A percentile compares a stretch with the other conserved stretches of the same genome.
phyloP scores from a whole-genome alignment of 2,797 vertebrate genomes.

The Gymnoscopelus microlampas region DNA sequence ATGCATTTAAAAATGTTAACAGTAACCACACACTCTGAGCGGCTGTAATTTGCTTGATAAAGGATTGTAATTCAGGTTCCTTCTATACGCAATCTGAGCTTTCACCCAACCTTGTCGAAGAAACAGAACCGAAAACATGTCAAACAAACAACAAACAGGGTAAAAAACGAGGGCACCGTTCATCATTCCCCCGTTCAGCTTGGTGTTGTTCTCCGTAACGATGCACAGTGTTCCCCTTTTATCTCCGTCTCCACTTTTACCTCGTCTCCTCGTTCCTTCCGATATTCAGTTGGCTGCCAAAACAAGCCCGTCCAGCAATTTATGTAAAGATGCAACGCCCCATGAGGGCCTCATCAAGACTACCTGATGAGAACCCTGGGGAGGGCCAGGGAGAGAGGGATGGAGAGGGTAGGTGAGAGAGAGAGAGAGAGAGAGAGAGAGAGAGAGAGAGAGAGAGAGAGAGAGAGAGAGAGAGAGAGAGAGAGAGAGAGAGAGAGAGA shows the following conservation, averaged over 20 bases:
- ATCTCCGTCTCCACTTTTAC: slow-evolving; percentile 47
- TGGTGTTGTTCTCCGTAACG: slow-evolving; percentile 47
- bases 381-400: slow-evolving; percentile 38
- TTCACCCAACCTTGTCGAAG: slow-evolving; percentile 40
- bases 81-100: no score
- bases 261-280: slow-evolving; percentile 50
- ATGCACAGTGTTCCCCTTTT: slow-evolving; percentile 43
- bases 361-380: slow-evolving; percentile 75
- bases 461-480: slow-evolving; percentile 20
- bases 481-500: slow-evolving; percentile 20
- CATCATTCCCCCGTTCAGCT: slow-evolving; percentile 58
- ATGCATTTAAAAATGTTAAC: no score
- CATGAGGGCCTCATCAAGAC: slow-evolving; percentile 64
- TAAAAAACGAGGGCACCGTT: slow-evolving; percentile 52
- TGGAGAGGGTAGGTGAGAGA: neutral
- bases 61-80: no score
- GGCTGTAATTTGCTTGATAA: no score
- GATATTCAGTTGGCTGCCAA: slow-evolving; percentile 52
- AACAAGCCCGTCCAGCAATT: slow-evolving; percentile 59
- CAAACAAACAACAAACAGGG: slow-evolving; percentile 46
- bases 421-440: slow-evolving; percentile 28
- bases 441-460: slow-evolving; percentile 35
- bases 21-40: no score
- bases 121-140: slow-evolving; percentile 32
- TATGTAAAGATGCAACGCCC: slow-evolving; percentile 59